A percentile compares a stretch with the other conserved stretches of the same genome.
Evolutionary conservation across 1,140 invertebrate genomes (phyloP).

Genomic region (Drosophila tsacasi): DNA sequence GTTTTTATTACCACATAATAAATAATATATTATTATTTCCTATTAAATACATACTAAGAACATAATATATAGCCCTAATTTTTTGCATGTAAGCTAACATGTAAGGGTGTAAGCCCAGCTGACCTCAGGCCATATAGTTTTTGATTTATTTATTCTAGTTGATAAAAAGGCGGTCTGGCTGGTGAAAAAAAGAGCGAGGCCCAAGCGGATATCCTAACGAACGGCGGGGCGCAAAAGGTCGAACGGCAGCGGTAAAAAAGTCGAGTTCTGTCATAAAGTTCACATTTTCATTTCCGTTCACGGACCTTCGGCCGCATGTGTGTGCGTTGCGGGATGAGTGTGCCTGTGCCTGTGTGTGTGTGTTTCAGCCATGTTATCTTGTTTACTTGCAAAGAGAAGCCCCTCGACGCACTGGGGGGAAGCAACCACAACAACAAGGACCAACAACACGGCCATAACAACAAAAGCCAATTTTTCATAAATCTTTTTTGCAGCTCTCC

Average conservation of each 20-base stretch:
- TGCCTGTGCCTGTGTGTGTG: constrained; percentile 18
- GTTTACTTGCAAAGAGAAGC: constrained; percentile 57
- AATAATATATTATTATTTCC: not conserved
- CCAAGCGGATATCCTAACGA: constrained; percentile 47
- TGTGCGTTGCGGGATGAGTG: constrained; percentile 22
- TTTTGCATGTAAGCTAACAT: not conserved
- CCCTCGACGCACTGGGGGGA: constrained; percentile 54
- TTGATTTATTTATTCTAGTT: constrained; percentile 60
- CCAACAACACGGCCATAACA: constrained; percentile 39
- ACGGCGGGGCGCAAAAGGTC: constrained; percentile 26
- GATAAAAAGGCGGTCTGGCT: constrained; percentile 50
- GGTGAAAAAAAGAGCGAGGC: constrained; percentile 5
- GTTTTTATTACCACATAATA: too few species aligned
- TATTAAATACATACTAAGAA: not conserved
- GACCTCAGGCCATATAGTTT: constrained; percentile 47
- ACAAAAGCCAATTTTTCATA: constrained; percentile 82
- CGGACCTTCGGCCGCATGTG: constrained; percentile 23
- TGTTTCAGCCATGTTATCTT: constrained; percentile 64
- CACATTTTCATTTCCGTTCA: constrained; percentile 74
- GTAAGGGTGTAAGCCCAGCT: constrained; percentile 7
- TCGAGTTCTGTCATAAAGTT: constrained; percentile 66
- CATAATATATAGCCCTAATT: not conserved
- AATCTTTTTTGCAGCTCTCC: constrained; percentile 55
- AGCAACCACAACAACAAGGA: constrained; percentile 15
- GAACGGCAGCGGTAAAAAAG: constrained; percentile 28